Conservation (phyloP, 1,140 invertebrate species). For the Oedothorax gibbosus region DNA sequence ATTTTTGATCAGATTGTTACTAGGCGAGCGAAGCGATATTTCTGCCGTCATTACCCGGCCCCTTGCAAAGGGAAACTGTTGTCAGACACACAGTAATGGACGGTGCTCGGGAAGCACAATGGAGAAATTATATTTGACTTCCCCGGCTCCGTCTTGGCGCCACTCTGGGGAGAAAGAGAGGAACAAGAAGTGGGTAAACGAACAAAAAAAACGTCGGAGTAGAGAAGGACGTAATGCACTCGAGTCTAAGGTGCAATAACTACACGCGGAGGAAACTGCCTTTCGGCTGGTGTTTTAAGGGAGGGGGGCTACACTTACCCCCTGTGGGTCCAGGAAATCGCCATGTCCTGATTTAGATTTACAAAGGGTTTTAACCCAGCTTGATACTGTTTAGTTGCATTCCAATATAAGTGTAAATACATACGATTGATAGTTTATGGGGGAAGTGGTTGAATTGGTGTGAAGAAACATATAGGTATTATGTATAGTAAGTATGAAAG, state of each 20-base stretch:
- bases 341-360: too few species aligned
- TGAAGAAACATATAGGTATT: too few species aligned
- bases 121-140: conserved; percentile 61
- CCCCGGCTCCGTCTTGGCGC: conserved; percentile 37
- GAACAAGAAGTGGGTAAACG: background rate
- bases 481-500: too few species aligned
- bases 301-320: too few species aligned
- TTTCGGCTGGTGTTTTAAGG: conserved; percentile 22
- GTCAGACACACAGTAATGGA: conserved; percentile 61
- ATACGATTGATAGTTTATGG: too few species aligned
- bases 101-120: conserved; percentile 58
- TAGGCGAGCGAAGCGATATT: conserved; percentile 61
- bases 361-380: too few species aligned
- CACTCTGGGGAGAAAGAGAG: conserved; percentile 47
- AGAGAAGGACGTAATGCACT: conserved; percentile 51
- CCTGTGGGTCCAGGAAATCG: too few species aligned
- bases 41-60: conserved; percentile 61
- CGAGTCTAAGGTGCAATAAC: conserved; percentile 56
- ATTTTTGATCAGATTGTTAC: conserved; percentile 62
- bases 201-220: background rate
- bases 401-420: too few species aligned
- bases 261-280: conserved; percentile 43
- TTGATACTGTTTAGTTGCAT: too few species aligned
- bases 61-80: conserved; percentile 56
- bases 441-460: too few species aligned